Percentiles rank a stretch among this genome's conserved stretches.
Conservation (phyloP, 2,113 vertebrate species). For the Elanus axillaris region DNA sequence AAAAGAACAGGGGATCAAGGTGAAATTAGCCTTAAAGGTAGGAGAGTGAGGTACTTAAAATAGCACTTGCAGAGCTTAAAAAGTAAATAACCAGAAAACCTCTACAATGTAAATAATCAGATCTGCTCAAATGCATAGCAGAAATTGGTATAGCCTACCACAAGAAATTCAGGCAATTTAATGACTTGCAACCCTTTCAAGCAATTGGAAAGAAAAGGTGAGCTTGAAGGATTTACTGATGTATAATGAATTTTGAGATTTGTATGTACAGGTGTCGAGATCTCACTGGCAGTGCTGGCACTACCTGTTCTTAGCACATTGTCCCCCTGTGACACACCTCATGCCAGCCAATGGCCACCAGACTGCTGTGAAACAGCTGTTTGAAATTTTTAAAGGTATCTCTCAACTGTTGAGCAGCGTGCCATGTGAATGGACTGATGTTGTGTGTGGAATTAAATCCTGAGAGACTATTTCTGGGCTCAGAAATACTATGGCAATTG, state of each 20-base stretch:
- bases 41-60: too few relatives aligned
- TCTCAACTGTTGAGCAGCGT: not conserved
- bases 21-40: too few relatives aligned
- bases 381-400: not conserved
- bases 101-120: too few relatives aligned
- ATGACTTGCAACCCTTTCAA: not conserved
- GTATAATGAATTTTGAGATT: not conserved
- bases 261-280: not conserved
- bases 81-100: too few relatives aligned
- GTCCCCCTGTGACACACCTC: not conserved
- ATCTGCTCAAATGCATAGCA: too few relatives aligned
- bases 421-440: not conserved
- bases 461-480: not conserved
- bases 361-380: not conserved
- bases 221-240: not conserved
- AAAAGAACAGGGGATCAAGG: too few relatives aligned
- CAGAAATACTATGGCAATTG: not conserved
- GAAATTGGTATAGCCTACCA: too few relatives aligned
- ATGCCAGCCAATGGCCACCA: not conserved
- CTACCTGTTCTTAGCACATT: not conserved
- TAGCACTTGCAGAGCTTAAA: too few relatives aligned
- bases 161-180: not conserved
- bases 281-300: not conserved
- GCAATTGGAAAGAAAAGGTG: not conserved
- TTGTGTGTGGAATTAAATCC: not conserved